Percentiles rank a stretch among this genome's conserved stretches.
phyloP scores from a whole-genome alignment of 2,888 invertebrate species.

The Cactoblastis cactorum region DNA sequence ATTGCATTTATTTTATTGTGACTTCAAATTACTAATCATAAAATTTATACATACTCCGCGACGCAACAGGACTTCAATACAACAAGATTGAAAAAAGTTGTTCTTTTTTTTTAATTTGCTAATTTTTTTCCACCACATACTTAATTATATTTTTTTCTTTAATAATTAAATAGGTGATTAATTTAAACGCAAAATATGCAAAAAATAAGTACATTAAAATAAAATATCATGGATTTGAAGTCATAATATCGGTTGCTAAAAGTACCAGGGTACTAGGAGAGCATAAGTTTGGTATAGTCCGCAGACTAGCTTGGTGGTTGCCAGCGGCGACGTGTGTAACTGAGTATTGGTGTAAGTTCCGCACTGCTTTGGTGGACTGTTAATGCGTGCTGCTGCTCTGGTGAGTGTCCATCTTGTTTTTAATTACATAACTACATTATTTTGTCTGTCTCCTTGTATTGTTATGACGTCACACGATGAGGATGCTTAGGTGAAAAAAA shows the following conservation, averaged over 20 bases:
- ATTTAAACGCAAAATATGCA: too few species aligned
- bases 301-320: conserved; percentile 75
- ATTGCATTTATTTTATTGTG: conserved; percentile 51
- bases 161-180: neutral
- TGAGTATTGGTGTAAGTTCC: conserved; percentile 72
- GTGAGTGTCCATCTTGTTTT: conserved; percentile 77
- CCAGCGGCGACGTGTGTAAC: conserved; percentile 69
- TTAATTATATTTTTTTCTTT: too few species aligned
- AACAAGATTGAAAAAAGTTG: too few species aligned
- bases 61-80: neutral
- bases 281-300: conserved; percentile 74
- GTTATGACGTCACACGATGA: conserved; percentile 30
- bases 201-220: neutral
- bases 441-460: conserved; percentile 40
- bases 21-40: conserved; percentile 40
- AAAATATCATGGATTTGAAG: conserved; percentile 40
- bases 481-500: conserved; percentile 29
- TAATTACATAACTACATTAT: conserved; percentile 49
- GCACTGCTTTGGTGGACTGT: conserved; percentile 79
- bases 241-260: conserved; percentile 53
- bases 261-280: conserved; percentile 69
- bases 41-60: neutral
- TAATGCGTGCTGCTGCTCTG: conserved; percentile 72
- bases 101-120: too few species aligned
- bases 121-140: neutral